Conservation (phyloP, 2,797 vertebrate species). For the Heteromormyrus szaboi region DNA sequence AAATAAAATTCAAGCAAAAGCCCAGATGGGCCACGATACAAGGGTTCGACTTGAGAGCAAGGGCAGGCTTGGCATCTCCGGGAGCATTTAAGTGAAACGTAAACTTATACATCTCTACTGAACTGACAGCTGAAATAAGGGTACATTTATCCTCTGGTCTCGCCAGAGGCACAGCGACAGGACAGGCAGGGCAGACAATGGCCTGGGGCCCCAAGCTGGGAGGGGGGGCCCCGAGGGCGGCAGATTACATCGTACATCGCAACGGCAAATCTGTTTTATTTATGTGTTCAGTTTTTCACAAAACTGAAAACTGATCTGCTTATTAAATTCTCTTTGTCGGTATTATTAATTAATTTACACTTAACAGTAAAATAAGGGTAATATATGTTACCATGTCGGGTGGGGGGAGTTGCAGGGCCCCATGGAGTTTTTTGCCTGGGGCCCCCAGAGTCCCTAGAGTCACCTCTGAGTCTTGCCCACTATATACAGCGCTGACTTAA, state of each 20-base stretch:
- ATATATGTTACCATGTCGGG: neutral
- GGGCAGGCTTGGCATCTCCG: neutral
- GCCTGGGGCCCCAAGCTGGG: neutral
- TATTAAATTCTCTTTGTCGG: neutral
- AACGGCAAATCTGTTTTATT: neutral
- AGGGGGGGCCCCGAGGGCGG: neutral
- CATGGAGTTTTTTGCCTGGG: neutral
- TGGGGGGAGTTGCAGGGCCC: neutral
- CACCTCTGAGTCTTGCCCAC: neutral
- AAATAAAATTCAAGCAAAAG: neutral
- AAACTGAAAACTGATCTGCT: neutral
- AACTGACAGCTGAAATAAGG: constrained; percentile 19
- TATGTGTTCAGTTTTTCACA: neutral
- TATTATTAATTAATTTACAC: neutral
- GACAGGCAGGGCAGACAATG: neutral
- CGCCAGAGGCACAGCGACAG: neutral
- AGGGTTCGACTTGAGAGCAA: neutral
- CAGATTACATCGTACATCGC: neutral
- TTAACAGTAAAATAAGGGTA: neutral
- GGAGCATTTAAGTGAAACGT: constrained; percentile 14
- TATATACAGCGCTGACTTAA: neutral
- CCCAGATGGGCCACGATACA: neutral
- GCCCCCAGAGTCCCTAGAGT: neutral
- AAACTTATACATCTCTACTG: constrained; percentile 1
- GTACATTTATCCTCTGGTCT: neutral